phyloP scores from a whole-genome alignment of 2,113 vertebrate genomes.

The Gymnarchus niloticus region DNA sequence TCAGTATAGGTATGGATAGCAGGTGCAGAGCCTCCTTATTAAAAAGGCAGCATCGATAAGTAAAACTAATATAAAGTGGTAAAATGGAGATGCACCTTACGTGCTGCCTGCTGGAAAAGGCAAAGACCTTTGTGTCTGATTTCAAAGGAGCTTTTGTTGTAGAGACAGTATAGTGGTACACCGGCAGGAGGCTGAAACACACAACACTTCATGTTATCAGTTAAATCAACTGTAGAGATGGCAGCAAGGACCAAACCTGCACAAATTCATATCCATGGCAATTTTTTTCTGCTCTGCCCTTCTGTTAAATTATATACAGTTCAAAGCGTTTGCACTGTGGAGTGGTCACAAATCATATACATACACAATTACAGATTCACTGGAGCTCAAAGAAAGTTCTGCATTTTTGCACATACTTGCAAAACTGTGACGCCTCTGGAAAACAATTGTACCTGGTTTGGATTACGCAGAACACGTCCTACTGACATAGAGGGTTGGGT shows the following conservation, averaged over 20 bases:
- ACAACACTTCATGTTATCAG: not conserved
- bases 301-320: not conserved
- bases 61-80: not conserved
- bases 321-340: not conserved
- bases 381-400: no score
- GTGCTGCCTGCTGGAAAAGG: constrained; percentile 16
- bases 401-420: not conserved
- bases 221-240: not conserved
- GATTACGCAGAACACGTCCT: constrained; percentile 52
- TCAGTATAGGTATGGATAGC: no score
- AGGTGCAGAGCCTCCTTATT: no score
- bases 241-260: not conserved
- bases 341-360: not conserved
- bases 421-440: not conserved
- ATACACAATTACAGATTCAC: not conserved
- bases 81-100: not conserved
- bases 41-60: not conserved
- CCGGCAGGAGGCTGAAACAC: not conserved
- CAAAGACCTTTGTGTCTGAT: not conserved
- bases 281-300: not conserved
- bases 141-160: constrained; percentile 1
- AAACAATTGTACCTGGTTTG: constrained; percentile 59
- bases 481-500: constrained; percentile 43
- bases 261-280: not conserved
- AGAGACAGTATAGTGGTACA: not conserved